Conservation (phyloP, 2,113 vertebrate genomes). For the Rutilus rutilus region DNA sequence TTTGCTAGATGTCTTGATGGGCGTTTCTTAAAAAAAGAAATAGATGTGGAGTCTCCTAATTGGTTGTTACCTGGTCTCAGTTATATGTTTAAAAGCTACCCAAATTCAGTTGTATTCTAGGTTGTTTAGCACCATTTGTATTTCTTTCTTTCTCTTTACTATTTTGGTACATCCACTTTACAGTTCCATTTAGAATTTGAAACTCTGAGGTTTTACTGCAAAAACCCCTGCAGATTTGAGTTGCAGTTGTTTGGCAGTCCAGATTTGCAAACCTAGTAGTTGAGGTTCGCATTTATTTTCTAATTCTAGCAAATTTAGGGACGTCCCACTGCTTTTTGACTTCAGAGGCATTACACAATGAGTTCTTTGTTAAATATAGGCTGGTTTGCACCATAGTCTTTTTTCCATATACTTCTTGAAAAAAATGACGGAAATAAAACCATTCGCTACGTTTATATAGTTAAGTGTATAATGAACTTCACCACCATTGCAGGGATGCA, state of each 20-base stretch:
- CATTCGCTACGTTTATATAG: conserved; percentile 58
- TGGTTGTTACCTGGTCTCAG: neutral
- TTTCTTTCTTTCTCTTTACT: neutral
- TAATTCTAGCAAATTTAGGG: conserved; percentile 42
- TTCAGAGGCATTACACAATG: conserved; percentile 61
- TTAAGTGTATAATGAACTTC: conserved; percentile 56
- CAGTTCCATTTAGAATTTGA: neutral
- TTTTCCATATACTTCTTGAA: conserved; percentile 67
- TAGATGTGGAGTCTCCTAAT: neutral
- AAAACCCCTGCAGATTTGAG: conserved; percentile 4
- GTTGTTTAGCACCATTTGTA: neutral
- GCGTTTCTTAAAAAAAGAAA: neutral
- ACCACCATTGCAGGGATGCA: conserved; percentile 59
- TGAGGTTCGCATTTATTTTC: conserved; percentile 6
- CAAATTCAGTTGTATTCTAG: neutral
- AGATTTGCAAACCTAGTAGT: conserved; percentile 23
- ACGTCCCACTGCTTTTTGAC: conserved; percentile 27
- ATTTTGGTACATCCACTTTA: conserved; percentile 25
- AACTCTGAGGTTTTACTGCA: conserved; percentile 5
- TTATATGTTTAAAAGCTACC: neutral
- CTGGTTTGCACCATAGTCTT: conserved; percentile 48
- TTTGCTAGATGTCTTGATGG: neutral
- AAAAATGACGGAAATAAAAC: conserved; percentile 56
- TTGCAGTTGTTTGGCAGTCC: neutral
- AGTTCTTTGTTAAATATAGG: conserved; percentile 66